Evolutionary conservation across 2,113 vertebrate genomes (phyloP).

Genomic region (Oryzias javanicus): DNA sequence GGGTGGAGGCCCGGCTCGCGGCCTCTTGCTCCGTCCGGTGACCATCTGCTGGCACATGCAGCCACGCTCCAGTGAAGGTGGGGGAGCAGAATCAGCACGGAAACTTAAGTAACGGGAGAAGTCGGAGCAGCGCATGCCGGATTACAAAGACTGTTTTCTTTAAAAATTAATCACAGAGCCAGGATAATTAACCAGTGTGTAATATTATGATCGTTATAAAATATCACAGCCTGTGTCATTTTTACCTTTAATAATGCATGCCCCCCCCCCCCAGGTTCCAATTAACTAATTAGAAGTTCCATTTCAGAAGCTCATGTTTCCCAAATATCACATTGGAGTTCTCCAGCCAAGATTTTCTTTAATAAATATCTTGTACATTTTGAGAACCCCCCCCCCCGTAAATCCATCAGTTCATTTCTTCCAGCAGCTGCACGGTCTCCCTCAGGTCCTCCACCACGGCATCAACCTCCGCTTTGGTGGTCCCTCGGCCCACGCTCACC

Average conservation of each 20-base stretch:
- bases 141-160: conserved; percentile 51
- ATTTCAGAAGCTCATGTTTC: conserved; percentile 36
- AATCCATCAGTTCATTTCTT: conserved; percentile 54
- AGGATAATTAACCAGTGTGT: conserved; percentile 1
- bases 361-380: conserved; percentile 42
- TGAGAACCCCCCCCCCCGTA: conserved; percentile 5
- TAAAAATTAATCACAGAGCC: conserved; percentile 32
- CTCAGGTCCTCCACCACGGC: conserved; percentile 84
- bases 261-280: conserved; percentile 13
- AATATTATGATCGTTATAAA: background rate
- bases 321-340: conserved; percentile 34
- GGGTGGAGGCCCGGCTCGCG: conserved; percentile 47
- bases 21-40: conserved; percentile 38
- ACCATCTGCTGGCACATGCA: conserved; percentile 59
- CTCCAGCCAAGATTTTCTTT: conserved; percentile 50
- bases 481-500: conserved; percentile 87
- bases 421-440: conserved; percentile 79
- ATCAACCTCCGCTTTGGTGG: conserved; percentile 83
- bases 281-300: conserved; percentile 45
- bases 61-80: conserved; percentile 54
- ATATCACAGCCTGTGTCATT: background rate
- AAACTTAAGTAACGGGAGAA: conserved; percentile 75
- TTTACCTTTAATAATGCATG: conserved; percentile 18
- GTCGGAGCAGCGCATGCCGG: conserved; percentile 31
- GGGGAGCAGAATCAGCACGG: conserved; percentile 48